Evolutionary conservation across 2,888 invertebrate species (phyloP), one percentile per base, ranked within the genome.

Genomic region (Adineta ricciae): DNA sequence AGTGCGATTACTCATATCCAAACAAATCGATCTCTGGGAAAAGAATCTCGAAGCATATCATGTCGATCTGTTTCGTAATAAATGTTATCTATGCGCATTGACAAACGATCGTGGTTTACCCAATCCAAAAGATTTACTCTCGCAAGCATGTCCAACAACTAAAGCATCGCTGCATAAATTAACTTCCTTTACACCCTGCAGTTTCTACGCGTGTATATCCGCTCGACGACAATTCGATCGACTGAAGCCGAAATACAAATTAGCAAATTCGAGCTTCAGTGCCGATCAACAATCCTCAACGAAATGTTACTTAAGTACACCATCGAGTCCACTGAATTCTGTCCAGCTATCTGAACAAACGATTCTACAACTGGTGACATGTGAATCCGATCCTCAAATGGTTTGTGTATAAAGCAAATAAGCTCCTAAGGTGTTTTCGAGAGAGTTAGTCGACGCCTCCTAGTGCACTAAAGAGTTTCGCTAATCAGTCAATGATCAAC

Each of bases 61-160:
- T 90, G 96, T 97, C 91, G 97, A 97, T 91, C 96, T 97, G 91
- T 97, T 97, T 92, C 93, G 97, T 87, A 93, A 97, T 87, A 93
- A 96, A 87, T 97, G 97, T 91, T 97, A 97, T 91, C 96, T 96
- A 94, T 96, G 97, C 86, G 96, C 96, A 88, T 93, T 97, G 95
- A 94, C 89, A 95, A 95, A 52, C 32, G 90, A 90, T 7, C 88
- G 89, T 87, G 97, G 97, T 92, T 92, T 97, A 88, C 97, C 97
- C 86, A 97, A 97, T 92, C 97, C 97, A 84, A 97, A 97, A 94
- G 96, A 96, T 88, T 92, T 97, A 89, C 93, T 97, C 89, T 95
- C 96, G 86, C 96, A 96, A 92, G 96, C 96, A 86, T 96, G 96
- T 46, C 94, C 96, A 88, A 94, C 95, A 88, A 96, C 97, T 88